Evolutionary conservation across 2,888 invertebrate species (phyloP), one percentile per base, ranked within the genome.

Genomic region (Orthosia gracilis): DNA sequence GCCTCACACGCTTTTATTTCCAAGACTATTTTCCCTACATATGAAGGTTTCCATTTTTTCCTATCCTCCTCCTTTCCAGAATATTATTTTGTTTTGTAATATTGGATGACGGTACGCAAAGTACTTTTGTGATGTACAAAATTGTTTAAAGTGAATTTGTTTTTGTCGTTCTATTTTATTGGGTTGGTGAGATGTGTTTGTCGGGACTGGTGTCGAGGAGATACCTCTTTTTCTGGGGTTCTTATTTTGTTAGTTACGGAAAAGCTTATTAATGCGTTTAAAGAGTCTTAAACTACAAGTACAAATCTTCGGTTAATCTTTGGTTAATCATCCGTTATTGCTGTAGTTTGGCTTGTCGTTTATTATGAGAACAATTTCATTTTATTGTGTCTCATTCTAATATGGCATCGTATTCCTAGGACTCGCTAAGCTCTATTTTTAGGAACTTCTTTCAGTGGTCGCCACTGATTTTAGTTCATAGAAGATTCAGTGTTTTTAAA

Each of bases 1-100:
- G 86, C 85, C 83, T 88, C 85, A 86, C 84, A 86, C 87, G 85
- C 87, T 76, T 91, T 85, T 85, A 85, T 87, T 84, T 84, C 76
- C 69, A 69, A 82, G 87, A 86, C 87, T 86, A 87, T 87, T 86
- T 85, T 80, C 80, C 59, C 67, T 73, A 69, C 75, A 47, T 78
- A 80, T 73, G 79, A 78, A 78, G 82, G 88, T 85, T 87, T 82
- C 84, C 78, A 84, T 82, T 88, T 88, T 87, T 87, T 69, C 74
- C 80, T 68, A 78, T 73, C 70, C 69, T 85, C 67, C 50, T 83
- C 78, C 76, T 77, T 73, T 73, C 67, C 69, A 80, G 82, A 85
- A 83, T 87, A 82, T 87, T 81, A 83, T 87, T 83, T 87, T 85
- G 84, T 85, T 85, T 85, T 80, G 83, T 80, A 84, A 86, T 88